These are phyloP conservation scores for Diprion similis DNA, from an alignment of 1,140 invertebrate genomes.

Conservation along the genomic window DNA sequence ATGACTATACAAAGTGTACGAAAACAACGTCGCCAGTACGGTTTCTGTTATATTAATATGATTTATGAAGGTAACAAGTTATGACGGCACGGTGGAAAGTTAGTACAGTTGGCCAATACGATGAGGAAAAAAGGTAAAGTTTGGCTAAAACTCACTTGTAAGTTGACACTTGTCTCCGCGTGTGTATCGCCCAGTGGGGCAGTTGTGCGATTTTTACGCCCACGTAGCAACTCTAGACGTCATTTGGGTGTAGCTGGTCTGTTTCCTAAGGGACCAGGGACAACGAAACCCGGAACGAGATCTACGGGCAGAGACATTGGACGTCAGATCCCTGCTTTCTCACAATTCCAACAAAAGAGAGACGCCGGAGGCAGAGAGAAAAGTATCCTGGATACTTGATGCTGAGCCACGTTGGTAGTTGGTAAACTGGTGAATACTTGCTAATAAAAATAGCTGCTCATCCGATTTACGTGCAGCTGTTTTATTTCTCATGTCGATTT, in stretches of 20 bases:
- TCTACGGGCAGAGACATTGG: background rate
- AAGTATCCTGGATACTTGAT: background rate
- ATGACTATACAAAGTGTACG: no score
- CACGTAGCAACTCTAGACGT: background rate
- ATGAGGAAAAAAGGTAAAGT: no score
- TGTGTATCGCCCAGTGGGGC: background rate
- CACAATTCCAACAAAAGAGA: background rate
- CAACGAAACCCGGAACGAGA: background rate
- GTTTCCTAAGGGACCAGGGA: slow-evolving; percentile 1
- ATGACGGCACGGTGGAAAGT: no score
- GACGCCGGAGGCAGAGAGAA: background rate
- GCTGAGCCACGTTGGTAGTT: no score
- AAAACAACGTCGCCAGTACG: no score
- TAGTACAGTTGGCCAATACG: no score
- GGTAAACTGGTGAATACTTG: background rate
- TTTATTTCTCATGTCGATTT: background rate
- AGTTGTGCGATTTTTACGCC: slow-evolving; percentile 1
- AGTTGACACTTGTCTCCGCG: background rate
- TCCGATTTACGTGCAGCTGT: background rate
- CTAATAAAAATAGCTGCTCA: background rate
- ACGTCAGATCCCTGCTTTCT: background rate
- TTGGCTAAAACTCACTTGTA: background rate
- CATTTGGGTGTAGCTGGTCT: background rate
- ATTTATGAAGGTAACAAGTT: no score
- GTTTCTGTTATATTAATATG: no score